Base-by-base conservation (phyloP, 1,140 invertebrate species). In the Nephotettix cincticeps region DNA sequence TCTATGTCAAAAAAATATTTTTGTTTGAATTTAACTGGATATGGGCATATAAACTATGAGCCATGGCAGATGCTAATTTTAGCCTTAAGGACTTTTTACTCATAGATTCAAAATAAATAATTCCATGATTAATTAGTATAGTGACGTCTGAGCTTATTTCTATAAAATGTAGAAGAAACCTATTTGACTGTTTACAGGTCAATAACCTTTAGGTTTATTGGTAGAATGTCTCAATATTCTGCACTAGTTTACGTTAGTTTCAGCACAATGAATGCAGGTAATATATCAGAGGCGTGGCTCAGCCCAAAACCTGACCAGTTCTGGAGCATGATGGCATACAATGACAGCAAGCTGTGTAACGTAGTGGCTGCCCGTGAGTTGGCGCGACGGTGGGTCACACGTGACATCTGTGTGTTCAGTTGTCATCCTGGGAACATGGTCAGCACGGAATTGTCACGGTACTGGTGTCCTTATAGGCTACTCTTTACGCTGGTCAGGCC, bases 391-490 rank as follows among this genome's bases (percentile, higher is more conserved):
- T 91, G 93, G 86, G 86, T 86, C 58, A 78, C 80, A 14, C 86
- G 87, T 75, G 88, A 88, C 1, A 87, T 98, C n/a, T 86, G 83
- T 28, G 88, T 91, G 1, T 93, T 94, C 80, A 88, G 91, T 21
- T 80, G 97, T 17, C 96, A 99, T 84, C 96, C 96, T 27, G 96
- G 96, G 21, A 98, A 97, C 80, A 87, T 97, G 87, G 90, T 97
- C 4, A 90, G 84, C 71, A 89, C 91, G 9, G 85, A 87, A 71
- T 23, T 98, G 1, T 81, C 87, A n/a, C 84, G 93, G 30, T 85
- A 93, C 79, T 96, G 92, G 87, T 97, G 93, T 93, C 73, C 93
- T 0, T 95, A 90, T 73, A 82, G 88, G 75, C 71, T 95, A 0
- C 75, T 93, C 0, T 96, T 93, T 79, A 83, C 86, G n/a, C 17